Percentiles rank a stretch among this genome's conserved stretches.
Conservation (phyloP, 2,888 invertebrate species). For the Rhingia campestris region DNA sequence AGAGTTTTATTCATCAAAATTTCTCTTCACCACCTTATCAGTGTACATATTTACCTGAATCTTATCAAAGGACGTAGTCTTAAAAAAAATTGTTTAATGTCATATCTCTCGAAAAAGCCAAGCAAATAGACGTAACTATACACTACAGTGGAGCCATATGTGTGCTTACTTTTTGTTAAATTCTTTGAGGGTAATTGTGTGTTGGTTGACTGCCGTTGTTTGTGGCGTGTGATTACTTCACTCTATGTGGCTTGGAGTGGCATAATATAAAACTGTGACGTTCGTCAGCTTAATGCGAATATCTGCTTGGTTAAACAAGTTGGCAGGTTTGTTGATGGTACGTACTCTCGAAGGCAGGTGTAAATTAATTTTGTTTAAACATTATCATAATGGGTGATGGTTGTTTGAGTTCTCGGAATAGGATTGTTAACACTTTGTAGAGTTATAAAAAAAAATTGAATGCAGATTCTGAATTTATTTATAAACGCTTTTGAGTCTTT, state of each 20-base stretch:
- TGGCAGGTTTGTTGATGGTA: constrained; percentile 53
- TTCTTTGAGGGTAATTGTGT: constrained; percentile 2
- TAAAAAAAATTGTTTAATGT: constrained; percentile 25
- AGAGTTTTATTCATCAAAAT: not conserved
- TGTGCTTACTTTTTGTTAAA: not conserved
- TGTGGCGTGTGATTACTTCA: constrained; percentile 23
- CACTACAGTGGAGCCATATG: not conserved
- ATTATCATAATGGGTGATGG: constrained; percentile 1
- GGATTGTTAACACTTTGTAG: not conserved
- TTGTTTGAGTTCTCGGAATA: constrained; percentile 35
- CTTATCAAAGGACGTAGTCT: constrained; percentile 54
- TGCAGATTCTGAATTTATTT: not conserved
- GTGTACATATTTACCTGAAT: constrained; percentile 19
- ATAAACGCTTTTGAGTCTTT: too few relatives aligned
- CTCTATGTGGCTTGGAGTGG: constrained; percentile 26
- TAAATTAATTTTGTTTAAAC: constrained; percentile 52
- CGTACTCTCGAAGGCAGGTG: constrained; percentile 34
- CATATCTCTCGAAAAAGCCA: constrained; percentile 39
- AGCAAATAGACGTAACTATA: constrained; percentile 50
- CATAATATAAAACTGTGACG: constrained; percentile 31
- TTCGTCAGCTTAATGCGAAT: constrained; percentile 62
- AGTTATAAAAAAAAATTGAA: not conserved
- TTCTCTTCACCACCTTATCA: constrained; percentile 34
- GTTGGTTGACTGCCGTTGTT: constrained; percentile 18
- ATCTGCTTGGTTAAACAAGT: constrained; percentile 63